Conservation (phyloP, 2,888 invertebrate species). For the Opisthograptis luteolata region DNA sequence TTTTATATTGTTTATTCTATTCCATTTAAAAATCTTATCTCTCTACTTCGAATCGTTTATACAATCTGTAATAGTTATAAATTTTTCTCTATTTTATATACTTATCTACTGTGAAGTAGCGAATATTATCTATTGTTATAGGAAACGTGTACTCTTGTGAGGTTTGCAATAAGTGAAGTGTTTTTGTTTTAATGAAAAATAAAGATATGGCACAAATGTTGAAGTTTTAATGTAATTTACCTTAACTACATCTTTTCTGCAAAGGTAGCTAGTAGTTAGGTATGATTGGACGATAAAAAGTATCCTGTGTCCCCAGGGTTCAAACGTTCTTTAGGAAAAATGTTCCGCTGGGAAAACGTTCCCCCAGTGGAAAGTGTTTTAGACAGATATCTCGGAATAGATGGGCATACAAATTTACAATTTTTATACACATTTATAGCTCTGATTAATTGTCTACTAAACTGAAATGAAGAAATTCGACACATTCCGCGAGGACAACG, state of each 20-base stretch:
- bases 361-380: too few species aligned
- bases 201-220: slow-evolving; percentile 72
- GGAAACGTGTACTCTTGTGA: slow-evolving; percentile 49
- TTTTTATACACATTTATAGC: too few species aligned
- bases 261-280: too few species aligned
- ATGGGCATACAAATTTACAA: too few species aligned
- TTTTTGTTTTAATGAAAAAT: slow-evolving; percentile 69
- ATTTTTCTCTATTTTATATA: slow-evolving; percentile 38
- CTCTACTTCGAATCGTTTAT: slow-evolving; percentile 53
- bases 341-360: too few species aligned
- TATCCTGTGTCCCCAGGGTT: too few species aligned
- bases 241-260: background rate
- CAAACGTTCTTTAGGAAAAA: too few species aligned
- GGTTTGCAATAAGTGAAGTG: slow-evolving; percentile 61
- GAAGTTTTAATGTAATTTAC: slow-evolving; percentile 30
- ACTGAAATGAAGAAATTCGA: too few species aligned
- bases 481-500: too few species aligned
- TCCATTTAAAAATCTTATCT: slow-evolving; percentile 51
- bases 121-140: slow-evolving; percentile 32
- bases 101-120: slow-evolving; percentile 41
- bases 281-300: too few species aligned
- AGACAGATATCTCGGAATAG: too few species aligned
- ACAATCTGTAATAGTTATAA: slow-evolving; percentile 24
- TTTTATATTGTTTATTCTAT: slow-evolving; percentile 30
- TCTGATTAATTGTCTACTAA: too few species aligned